Evolutionary conservation across 2,797 vertebrate genomes (phyloP).

Genomic region (Rhadinocentrus ornatus): DNA sequence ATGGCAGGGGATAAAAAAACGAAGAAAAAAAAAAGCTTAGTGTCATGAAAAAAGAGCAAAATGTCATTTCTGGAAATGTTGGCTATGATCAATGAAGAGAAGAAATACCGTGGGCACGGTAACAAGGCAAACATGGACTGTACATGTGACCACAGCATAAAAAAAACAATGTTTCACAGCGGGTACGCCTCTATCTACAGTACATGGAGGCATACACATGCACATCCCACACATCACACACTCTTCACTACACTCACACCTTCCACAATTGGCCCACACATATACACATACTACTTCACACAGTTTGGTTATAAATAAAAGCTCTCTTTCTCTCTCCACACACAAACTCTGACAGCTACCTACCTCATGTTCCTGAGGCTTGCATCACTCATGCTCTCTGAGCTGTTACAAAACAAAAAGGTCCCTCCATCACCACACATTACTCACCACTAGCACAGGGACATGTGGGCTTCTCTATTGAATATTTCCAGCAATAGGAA

Average conservation of each 20-base stretch:
- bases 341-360: conserved; percentile 46
- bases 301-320: conserved; percentile 48
- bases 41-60: conserved; percentile 31
- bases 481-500: conserved; percentile 48
- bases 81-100: conserved; percentile 14
- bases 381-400: conserved; percentile 62
- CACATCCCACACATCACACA: conserved; percentile 61
- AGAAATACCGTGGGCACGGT: conserved; percentile 11
- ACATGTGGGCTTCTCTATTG: conserved; percentile 39
- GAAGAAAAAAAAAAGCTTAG: conserved; percentile 20
- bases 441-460: conserved; percentile 59
- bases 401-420: conserved; percentile 76
- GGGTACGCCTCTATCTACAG: conserved; percentile 11
- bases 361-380: conserved; percentile 61
- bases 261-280: conserved; percentile 66
- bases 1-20: conserved; percentile 54
- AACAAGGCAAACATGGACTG: conserved; percentile 39
- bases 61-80: conserved; percentile 45
- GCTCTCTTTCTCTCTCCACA: not conserved
- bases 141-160: conserved; percentile 61
- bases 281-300: conserved; percentile 54
- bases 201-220: conserved; percentile 41
- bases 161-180: conserved; percentile 27
- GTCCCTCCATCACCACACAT: conserved; percentile 57
- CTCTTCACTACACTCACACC: conserved; percentile 65